Evolutionary conservation across 2,797 vertebrate species (phyloP).

Genomic region (Sphenopsis melanotis): DNA sequence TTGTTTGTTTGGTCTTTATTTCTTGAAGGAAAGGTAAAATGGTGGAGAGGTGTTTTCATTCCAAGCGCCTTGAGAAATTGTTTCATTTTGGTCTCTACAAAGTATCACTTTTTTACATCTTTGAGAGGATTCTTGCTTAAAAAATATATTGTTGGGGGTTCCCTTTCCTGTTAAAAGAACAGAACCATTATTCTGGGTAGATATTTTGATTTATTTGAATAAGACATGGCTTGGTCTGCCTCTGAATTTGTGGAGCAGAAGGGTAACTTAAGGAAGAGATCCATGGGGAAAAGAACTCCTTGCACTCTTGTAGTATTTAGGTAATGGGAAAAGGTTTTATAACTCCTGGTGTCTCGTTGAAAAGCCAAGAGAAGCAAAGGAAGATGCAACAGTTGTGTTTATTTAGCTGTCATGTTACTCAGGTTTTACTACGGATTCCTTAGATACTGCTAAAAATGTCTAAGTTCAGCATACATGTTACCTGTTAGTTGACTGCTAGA

Average conservation of each 20-base stretch:
- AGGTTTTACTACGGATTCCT: not conserved
- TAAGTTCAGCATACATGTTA: not conserved
- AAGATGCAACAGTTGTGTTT: not conserved
- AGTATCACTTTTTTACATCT: not conserved
- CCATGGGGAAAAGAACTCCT: not conserved
- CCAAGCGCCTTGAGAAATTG: not conserved
- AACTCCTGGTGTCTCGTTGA: rapidly evolving
- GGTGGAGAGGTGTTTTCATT: not conserved
- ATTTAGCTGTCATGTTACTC: not conserved
- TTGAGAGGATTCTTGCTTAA: not conserved
- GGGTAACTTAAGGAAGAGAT: not conserved
- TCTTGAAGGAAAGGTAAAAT: not conserved
- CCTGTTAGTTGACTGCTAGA: not conserved
- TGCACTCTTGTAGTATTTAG: not conserved
- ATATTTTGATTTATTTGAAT: not conserved
- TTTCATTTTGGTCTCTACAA: not conserved
- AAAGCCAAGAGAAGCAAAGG: not conserved
- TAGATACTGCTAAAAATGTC: not conserved
- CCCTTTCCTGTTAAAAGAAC: not conserved
- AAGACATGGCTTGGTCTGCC: not conserved
- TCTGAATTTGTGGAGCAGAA: not conserved
- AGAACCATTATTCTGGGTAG: not conserved
- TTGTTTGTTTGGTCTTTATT: not conserved
- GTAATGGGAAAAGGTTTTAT: not conserved
- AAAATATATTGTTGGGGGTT: rapidly evolving